These are phyloP conservation scores for Diplosoma virens DNA, from an alignment of 23 tunicate species.

Conservation along the genomic window DNA sequence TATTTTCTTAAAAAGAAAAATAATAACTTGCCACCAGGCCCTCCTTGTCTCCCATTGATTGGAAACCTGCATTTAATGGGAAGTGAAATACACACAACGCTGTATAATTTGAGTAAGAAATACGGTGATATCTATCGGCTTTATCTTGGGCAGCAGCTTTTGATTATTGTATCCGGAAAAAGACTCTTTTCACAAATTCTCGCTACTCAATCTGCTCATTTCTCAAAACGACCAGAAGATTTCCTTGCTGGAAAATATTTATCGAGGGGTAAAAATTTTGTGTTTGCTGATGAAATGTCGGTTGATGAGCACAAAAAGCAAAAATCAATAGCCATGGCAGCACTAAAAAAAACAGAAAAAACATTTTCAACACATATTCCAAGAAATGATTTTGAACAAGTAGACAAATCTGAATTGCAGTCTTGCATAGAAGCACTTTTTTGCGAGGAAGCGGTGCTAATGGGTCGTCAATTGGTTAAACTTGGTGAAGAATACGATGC, in stretches of 20 bases:
- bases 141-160: slow-evolving; percentile 15
- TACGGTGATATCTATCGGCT: slow-evolving; percentile 47
- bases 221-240: slow-evolving; percentile 45
- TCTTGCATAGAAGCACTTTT: slow-evolving; percentile 1
- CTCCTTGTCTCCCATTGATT: slow-evolving; percentile 38
- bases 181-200: slow-evolving; percentile 14
- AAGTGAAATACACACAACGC: neutral
- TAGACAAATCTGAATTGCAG: no score
- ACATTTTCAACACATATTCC: no score
- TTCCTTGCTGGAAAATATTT: neutral
- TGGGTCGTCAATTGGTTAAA: slow-evolving; percentile 30
- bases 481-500: neutral
- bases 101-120: slow-evolving; percentile 21
- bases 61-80: slow-evolving; percentile 42
- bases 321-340: slow-evolving; percentile 34
- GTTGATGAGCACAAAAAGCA: slow-evolving; percentile 33
- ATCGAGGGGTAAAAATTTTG: slow-evolving; percentile 42
- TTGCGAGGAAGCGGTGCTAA: slow-evolving; percentile 13
- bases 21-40: slow-evolving; percentile 33
- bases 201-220: slow-evolving; percentile 30
- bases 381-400: no score
- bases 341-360: slow-evolving; percentile 22
- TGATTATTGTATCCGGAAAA: slow-evolving; percentile 26
- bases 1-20: no score
- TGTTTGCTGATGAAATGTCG: slow-evolving; percentile 24